Evolutionary conservation across 2,888 invertebrate genomes (phyloP).

Genomic region (Machimus rusticus): DNA sequence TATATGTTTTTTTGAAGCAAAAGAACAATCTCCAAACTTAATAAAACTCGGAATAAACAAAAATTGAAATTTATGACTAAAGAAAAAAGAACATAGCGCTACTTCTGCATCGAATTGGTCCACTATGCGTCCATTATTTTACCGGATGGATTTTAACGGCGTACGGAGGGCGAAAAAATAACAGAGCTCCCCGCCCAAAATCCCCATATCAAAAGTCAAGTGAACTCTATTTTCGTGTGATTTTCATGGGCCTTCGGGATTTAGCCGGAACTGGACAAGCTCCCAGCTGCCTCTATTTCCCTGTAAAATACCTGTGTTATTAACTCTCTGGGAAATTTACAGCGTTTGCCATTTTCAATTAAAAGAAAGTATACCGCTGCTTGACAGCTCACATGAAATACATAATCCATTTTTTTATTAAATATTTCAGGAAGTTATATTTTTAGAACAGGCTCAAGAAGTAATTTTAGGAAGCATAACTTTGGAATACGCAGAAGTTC

Average conservation of each 20-base stretch:
- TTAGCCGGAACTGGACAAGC: background rate
- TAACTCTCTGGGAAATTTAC: background rate
- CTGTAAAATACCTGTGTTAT: background rate
- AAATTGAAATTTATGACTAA: conserved; percentile 27
- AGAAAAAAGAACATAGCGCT: background rate
- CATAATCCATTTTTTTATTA: background rate
- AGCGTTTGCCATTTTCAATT: background rate
- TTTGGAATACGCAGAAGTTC: too few species aligned
- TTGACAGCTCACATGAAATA: background rate
- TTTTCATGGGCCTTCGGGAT: background rate
- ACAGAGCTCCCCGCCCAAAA: background rate
- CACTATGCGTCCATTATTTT: conserved; percentile 14
- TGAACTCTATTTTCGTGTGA: background rate
- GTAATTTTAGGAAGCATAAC: too few species aligned
- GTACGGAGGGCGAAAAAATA: background rate
- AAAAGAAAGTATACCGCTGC: background rate
- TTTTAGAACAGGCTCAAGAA: too few species aligned
- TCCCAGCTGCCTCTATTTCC: background rate
- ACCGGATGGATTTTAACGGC: background rate
- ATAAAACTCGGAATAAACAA: conserved; percentile 18
- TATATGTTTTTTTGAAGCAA: background rate
- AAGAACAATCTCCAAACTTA: conserved; percentile 11
- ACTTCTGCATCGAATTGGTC: conserved; percentile 19
- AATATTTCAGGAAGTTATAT: background rate
- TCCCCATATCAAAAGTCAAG: background rate